Percentiles rank a stretch among this genome's conserved stretches.
Evolutionary conservation across 2,888 invertebrate species (phyloP).

Genomic region (Oligia fasciuncula): DNA sequence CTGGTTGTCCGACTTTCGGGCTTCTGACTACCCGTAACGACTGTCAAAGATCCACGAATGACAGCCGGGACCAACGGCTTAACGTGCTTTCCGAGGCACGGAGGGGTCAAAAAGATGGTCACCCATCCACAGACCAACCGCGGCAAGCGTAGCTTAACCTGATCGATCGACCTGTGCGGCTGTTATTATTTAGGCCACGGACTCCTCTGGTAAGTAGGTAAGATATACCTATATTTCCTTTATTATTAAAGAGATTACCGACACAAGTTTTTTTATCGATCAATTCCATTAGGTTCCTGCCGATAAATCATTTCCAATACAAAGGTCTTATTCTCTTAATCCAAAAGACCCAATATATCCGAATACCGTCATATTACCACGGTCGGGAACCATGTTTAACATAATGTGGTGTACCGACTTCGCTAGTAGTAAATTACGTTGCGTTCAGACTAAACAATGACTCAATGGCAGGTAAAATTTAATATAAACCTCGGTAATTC

Average conservation of each 20-base stretch:
- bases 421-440: slow-evolving; percentile 53
- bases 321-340: slow-evolving; percentile 17
- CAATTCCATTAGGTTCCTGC: background rate
- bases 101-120: too few species aligned
- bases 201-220: too few species aligned
- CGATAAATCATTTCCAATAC: slow-evolving; percentile 2
- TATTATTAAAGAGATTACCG: background rate
- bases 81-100: too few species aligned
- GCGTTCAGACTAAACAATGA: slow-evolving; percentile 68
- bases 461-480: slow-evolving; percentile 67
- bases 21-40: too few species aligned
- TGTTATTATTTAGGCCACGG: too few species aligned
- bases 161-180: too few species aligned
- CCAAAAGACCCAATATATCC: background rate
- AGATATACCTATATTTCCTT: too few species aligned
- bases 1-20: too few species aligned
- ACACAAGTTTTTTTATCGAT: background rate
- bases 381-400: slow-evolving; percentile 22
- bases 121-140: too few species aligned
- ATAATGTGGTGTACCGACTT: slow-evolving; percentile 15
- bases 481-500: slow-evolving; percentile 54
- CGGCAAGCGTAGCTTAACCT: too few species aligned
- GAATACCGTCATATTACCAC: background rate
- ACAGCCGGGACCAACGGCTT: too few species aligned
- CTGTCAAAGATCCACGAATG: too few species aligned